Conservation (phyloP, 2,113 vertebrate genomes). For the Aplodontia rufa region DNA sequence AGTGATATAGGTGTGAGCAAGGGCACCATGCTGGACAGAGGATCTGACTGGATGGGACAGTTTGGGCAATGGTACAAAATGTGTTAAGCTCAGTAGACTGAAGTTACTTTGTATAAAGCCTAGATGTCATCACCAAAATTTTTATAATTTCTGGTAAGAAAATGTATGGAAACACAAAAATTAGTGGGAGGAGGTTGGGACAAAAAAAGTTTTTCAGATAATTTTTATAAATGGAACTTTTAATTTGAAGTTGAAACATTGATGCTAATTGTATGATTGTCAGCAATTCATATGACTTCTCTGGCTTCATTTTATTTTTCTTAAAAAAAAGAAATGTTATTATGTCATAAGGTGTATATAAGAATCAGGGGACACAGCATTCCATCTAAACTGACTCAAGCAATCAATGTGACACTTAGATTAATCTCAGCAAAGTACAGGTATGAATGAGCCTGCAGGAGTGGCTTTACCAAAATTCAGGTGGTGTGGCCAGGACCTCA, state of each 20-base stretch:
- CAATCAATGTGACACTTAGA: neutral
- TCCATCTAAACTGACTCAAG: neutral
- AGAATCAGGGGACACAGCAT: neutral
- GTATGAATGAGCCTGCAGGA: neutral
- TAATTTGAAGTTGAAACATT: constrained; percentile 17
- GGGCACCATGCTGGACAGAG: neutral
- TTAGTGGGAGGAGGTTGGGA: accelerated
- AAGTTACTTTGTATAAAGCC: neutral
- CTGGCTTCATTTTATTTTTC: neutral
- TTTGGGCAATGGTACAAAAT: neutral
- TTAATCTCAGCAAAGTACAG: neutral
- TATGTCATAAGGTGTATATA: neutral
- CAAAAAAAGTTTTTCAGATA: neutral
- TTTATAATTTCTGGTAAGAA: neutral
- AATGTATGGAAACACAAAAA: neutral
- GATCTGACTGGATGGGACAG: neutral
- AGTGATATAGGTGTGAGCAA: neutral
- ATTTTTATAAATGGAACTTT: neutral
- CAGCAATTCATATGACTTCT: neutral
- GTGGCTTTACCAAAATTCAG: neutral
- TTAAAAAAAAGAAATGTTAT: neutral
- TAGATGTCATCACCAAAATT: neutral
- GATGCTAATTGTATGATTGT: neutral
- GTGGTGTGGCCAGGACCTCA: neutral
- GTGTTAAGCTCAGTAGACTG: neutral